Evolutionary conservation across 2,797 vertebrate species (phyloP), one percentile per base, ranked within the genome.

Genomic region (Xiphophorus birchmanni): DNA sequence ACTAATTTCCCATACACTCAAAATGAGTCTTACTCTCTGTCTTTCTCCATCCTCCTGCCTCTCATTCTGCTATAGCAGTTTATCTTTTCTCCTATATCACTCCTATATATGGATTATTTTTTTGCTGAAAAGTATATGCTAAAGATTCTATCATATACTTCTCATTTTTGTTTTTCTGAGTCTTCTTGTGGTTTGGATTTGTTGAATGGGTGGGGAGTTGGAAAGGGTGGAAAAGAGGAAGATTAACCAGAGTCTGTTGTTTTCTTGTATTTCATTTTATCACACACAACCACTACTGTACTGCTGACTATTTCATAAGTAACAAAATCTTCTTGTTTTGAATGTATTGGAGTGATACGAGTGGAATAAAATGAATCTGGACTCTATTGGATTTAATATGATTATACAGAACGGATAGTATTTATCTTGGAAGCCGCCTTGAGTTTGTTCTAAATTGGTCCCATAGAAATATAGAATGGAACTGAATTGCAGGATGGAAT

Each of bases 1-100:
- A 73, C 79, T 88, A 73, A 82, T 89, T 86, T 82, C 69, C 74
- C 54, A 76, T 85, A 86, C 80, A 48, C 69, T 78, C 73, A 77
- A 63, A 50, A 54, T 54, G 52, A 54, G 52, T 54, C 52, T 54
- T 54, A 54, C 52, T 54, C 45, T 81, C 73, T 76, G 35, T 84
- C 76, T 77, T 37, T 54, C 13, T 81, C 75, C 48, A 37, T 48
- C 65, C 2, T 5, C 71, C 48, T 81, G 63, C 37, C 26, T 72
- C 42, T 72, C 13, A 72, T 40, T 77, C 76, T 80, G 63, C 73
- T 47, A 60, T 0, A 1, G 26, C 10, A 72, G 8, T 23, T 74
- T 48, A 40, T 74, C 73, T 63, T 65, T 78, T 52, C 60, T 82
- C 54, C 35, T 72, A n/a, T 26, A 76, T 84, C 79, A 82, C 52